Evolutionary conservation across 2,888 invertebrate species (phyloP), one percentile per base, ranked within the genome.

Genomic region (Protodeltote pygarga): DNA sequence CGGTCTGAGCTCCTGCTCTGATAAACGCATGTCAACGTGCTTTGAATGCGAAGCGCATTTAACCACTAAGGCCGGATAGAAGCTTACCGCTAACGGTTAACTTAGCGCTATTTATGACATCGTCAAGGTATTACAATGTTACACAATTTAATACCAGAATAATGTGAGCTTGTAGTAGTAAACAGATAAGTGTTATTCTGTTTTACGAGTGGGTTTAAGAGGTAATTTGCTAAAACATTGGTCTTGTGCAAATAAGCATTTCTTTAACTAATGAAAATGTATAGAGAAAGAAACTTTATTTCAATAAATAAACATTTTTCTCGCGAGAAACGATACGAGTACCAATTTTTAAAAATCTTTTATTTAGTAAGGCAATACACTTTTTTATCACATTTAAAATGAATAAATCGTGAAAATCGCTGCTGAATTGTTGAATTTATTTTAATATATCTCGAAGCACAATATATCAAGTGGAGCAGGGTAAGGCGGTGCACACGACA

Each of bases 1-100:
- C 81, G 85, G 86, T 81, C 77, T 83, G 77, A 79, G 81, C 84
- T 81, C 82, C 80, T 82, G 81, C 87, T 85, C 87, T 85, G 88
- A 87, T 90, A 89, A 90, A 89, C 89, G 83, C 86, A 81, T 83
- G 87, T 89, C 87, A 86, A 83, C 88, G 82, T 81, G 87, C 84
- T 85, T 85, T 87, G 87, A 87, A 81, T 81, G 72, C 79, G 66
- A 54, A 75, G 77, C 77, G 77, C 77, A 77, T 85, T 83, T 82
- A 83, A 75, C 81, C 77, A 75, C 77, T 73, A 73, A 68, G 73
- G 69, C 76, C 73, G 73, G 65, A 73, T 73, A 68, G 71, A 70
- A 65, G 74, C 73, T 78, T 70, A 72, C 62, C 62, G 32, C 41
- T 32, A 21, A 31, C 28, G 21, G 34, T 23, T 60, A 51, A 57